Conservation (phyloP, 2,113 vertebrate genomes). For the Seriola quinqueradiata region DNA sequence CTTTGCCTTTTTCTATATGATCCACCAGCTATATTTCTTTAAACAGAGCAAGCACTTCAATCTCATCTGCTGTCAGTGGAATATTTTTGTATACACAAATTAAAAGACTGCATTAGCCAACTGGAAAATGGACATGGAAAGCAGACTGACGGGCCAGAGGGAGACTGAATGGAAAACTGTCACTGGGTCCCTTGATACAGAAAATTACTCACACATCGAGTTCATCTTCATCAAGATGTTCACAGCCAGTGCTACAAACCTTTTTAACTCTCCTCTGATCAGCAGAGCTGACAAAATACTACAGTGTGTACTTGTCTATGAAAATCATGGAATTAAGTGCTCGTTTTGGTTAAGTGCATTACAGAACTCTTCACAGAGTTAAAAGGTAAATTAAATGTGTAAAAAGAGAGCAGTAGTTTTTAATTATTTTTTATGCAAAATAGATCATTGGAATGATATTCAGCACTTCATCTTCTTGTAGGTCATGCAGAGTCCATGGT, state of each 20-base stretch:
- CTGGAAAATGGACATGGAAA: constrained; percentile 53
- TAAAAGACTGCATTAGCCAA: constrained; percentile 43
- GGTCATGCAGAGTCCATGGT: constrained; percentile 53
- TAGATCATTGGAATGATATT: constrained; percentile 54
- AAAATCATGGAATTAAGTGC: constrained; percentile 51
- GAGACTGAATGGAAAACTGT: constrained; percentile 41
- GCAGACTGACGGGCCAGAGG: constrained; percentile 42
- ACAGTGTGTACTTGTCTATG: constrained; percentile 39
- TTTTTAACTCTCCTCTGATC: constrained; percentile 57
- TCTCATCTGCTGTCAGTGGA: constrained; percentile 30
- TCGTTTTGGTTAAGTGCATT: constrained; percentile 59
- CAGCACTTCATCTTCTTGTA: constrained; percentile 28
- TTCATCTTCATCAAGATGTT: constrained; percentile 67
- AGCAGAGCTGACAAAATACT: constrained; percentile 32
- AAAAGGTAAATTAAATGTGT: constrained; percentile 59
- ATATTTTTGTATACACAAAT: constrained; percentile 44
- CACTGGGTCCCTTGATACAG: constrained; percentile 36
- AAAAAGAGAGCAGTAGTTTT: constrained; percentile 47
- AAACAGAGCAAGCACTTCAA: constrained; percentile 12
- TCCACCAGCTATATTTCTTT: neutral
- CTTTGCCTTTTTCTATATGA: neutral
- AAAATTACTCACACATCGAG: constrained; percentile 51
- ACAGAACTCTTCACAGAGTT: constrained; percentile 51
- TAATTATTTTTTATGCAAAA: constrained; percentile 74
- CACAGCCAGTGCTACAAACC: constrained; percentile 44